Evolutionary conservation across 1,140 invertebrate genomes (phyloP).

Genomic region (Ostrea edulis): DNA sequence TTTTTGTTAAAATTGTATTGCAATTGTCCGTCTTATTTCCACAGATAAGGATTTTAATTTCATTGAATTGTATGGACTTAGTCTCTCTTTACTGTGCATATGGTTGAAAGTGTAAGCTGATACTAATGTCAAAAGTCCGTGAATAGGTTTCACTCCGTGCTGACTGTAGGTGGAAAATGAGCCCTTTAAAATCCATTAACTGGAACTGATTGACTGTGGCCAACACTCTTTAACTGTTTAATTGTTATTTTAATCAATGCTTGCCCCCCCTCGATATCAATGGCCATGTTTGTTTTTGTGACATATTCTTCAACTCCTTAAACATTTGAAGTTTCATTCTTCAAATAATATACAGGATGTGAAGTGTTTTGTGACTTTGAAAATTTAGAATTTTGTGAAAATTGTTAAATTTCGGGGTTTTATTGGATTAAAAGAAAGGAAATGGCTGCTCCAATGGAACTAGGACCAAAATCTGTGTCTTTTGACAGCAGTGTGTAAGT

Average conservation of each 20-base stretch:
- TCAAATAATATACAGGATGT: background rate
- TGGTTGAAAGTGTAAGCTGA: constrained; percentile 7
- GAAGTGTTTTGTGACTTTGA: background rate
- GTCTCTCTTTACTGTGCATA: background rate
- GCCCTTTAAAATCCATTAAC: constrained; percentile 28
- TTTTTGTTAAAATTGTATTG: background rate
- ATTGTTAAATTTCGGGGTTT: background rate
- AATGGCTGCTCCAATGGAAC: constrained; percentile 4
- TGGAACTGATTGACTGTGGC: constrained; percentile 1
- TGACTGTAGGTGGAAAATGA: background rate
- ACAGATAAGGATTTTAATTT: background rate
- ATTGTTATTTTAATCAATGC: constrained; percentile 34
- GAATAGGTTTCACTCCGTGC: background rate
- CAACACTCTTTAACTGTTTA: constrained; percentile 28
- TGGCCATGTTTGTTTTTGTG: background rate
- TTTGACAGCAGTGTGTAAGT: constrained; percentile 36
- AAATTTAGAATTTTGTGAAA: background rate
- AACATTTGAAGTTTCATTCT: background rate
- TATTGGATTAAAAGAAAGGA: background rate
- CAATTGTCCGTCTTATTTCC: background rate
- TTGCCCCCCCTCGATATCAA: background rate
- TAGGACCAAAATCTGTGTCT: constrained; percentile 17
- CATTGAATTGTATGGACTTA: background rate
- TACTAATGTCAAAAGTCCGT: background rate
- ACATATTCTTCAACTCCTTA: background rate